A percentile compares a stretch with the other conserved stretches of the same genome.
phyloP scores from a whole-genome alignment of 2,797 vertebrate species.

The Macropus fuliginosus region DNA sequence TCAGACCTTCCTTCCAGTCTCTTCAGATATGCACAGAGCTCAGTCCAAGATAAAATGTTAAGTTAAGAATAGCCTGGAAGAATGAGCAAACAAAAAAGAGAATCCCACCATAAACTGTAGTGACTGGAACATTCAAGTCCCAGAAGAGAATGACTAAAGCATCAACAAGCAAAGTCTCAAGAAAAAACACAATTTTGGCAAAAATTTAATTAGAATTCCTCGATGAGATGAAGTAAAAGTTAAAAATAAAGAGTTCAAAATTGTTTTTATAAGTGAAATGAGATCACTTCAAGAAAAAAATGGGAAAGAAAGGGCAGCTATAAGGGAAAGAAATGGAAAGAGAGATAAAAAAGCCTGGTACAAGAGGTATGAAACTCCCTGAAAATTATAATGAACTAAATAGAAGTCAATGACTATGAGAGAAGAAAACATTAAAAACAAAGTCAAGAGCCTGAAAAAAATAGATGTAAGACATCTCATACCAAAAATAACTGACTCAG shows the following conservation, averaged over 20 bases:
- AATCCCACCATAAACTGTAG: neutral
- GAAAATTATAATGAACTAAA: neutral
- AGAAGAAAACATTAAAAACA: neutral
- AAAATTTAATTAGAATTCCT: neutral
- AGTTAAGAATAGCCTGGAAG: neutral
- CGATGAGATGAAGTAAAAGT: neutral
- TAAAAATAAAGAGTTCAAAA: neutral
- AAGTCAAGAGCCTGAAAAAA: neutral
- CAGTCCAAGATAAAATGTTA: neutral
- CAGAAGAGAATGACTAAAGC: too few species aligned
- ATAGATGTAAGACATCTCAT: neutral
- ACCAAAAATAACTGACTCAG: neutral
- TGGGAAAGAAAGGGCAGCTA: neutral
- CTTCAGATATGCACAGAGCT: neutral
- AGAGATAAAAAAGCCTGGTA: neutral
- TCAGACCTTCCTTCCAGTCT: neutral
- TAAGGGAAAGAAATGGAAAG: neutral
- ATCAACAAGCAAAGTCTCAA: neutral
- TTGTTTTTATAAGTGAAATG: neutral
- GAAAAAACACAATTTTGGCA: neutral
- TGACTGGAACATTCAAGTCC: neutral
- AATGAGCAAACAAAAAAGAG: neutral
- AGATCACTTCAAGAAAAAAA: neutral
- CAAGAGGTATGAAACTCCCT: neutral
- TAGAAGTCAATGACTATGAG: neutral